phyloP scores from a whole-genome alignment of 2,888 invertebrate species.

The Odontocerum albicorne region DNA sequence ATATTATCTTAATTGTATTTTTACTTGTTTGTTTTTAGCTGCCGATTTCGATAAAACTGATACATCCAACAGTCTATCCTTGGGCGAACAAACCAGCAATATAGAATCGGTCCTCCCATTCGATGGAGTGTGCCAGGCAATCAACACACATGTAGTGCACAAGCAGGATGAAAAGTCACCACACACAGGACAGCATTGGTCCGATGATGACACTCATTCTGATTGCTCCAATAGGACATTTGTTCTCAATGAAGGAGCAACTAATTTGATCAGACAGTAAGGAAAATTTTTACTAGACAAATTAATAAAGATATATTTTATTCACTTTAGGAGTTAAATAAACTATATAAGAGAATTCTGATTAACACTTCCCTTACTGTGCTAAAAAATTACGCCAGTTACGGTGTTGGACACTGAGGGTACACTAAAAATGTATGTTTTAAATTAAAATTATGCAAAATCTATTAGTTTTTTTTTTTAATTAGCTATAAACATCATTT shows the following conservation, averaged over 20 bases:
- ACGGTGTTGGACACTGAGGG: too few relatives aligned
- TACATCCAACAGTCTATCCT: conserved; percentile 29
- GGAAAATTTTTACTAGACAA: conserved; percentile 1
- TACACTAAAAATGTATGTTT: too few relatives aligned
- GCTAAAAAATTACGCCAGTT: too few relatives aligned
- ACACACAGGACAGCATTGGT: conserved; percentile 7
- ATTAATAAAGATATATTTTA: too few relatives aligned
- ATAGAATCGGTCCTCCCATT: conserved; percentile 23
- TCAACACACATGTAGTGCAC: background rate
- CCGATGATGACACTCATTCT: conserved; percentile 30
- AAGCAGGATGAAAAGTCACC: background rate
- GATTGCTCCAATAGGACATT: conserved; percentile 31
- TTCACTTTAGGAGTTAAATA: too few relatives aligned
- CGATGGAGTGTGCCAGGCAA: conserved; percentile 13
- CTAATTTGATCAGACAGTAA: conserved; percentile 22
- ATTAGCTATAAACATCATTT: too few relatives aligned
- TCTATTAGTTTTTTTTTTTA: too few relatives aligned
- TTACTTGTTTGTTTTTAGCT: conserved; percentile 14
- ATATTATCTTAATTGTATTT: too few relatives aligned
- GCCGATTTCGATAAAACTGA: conserved; percentile 31
- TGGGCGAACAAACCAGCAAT: conserved; percentile 27
- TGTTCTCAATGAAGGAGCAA: conserved; percentile 24
- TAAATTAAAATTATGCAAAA: too few relatives aligned
- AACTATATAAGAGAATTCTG: too few relatives aligned
- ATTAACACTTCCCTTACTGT: too few relatives aligned